Evolutionary conservation across 1,140 invertebrate species (phyloP).

Genomic region (Pseudobourletiella spinata): DNA sequence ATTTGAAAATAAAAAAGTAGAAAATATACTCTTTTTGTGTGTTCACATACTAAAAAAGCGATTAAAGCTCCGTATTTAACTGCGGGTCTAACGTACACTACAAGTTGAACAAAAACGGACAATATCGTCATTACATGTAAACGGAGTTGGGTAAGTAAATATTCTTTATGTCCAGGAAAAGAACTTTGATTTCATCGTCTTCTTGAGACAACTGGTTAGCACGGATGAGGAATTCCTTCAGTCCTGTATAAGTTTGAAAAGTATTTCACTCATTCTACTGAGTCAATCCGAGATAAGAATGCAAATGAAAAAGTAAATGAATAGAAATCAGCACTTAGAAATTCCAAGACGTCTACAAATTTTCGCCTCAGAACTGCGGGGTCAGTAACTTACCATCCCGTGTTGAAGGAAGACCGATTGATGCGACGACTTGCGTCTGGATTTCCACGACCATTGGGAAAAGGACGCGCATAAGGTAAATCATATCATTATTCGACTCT

Average conservation of each 20-base stretch:
- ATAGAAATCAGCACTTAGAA: not conserved
- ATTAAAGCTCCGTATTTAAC: too few relatives aligned
- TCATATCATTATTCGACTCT: not conserved
- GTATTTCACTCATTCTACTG: too few relatives aligned
- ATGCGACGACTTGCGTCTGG: not conserved
- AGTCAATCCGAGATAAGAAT: too few relatives aligned
- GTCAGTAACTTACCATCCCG: not conserved
- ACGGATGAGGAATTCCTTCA: conserved; percentile 1
- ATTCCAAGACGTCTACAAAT: too few relatives aligned
- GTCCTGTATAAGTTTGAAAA: too few relatives aligned
- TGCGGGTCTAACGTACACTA: too few relatives aligned
- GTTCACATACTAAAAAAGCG: too few relatives aligned
- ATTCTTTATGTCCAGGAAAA: conserved; percentile 3
- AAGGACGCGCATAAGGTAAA: not conserved
- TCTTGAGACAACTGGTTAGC: not conserved
- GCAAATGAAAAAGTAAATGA: not conserved
- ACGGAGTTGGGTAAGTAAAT: not conserved
- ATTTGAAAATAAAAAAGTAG: too few relatives aligned
- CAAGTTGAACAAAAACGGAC: too few relatives aligned
- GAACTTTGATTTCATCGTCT: not conserved
- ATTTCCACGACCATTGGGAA: conserved; percentile 7
- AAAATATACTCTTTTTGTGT: too few relatives aligned
- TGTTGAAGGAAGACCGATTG: not conserved
- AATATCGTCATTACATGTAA: conserved; percentile 2
- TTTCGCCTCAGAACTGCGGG: too few relatives aligned